These are phyloP conservation scores for Leptatherina wallacei DNA, from an alignment of 2,797 vertebrate genomes.

Conservation along the genomic window DNA sequence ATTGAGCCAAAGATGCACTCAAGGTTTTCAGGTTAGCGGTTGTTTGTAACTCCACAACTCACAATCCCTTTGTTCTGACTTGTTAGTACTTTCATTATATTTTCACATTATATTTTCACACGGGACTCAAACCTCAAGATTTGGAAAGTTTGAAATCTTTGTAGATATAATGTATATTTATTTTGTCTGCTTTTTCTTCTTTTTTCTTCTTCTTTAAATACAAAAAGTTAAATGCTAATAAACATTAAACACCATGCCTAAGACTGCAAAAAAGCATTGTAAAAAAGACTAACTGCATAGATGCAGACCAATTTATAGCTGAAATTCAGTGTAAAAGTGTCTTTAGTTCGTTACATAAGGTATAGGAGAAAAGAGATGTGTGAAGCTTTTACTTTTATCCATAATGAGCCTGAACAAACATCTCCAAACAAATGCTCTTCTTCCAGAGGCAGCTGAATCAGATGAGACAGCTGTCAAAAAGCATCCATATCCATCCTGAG, in stretches of 20 bases:
- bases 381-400: conserved; percentile 53
- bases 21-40: too few species aligned
- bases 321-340: conserved; percentile 33
- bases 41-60: too few species aligned
- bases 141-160: neutral
- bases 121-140: neutral
- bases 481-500: conserved; percentile 75
- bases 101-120: too few species aligned
- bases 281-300: conserved; percentile 17
- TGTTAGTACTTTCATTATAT: too few species aligned
- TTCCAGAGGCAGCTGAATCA: conserved; percentile 63
- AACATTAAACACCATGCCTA: neutral
- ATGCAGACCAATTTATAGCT: conserved; percentile 30
- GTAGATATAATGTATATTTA: neutral
- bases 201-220: neutral
- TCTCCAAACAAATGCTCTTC: conserved; percentile 75
- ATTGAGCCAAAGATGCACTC: too few species aligned
- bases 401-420: conserved; percentile 72
- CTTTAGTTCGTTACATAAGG: conserved; percentile 21
- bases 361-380: conserved; percentile 37
- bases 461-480: conserved; percentile 81
- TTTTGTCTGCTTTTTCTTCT: too few species aligned
- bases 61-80: too few species aligned
- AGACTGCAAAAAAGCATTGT: conserved; percentile 9
- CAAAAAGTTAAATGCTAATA: neutral